A percentile compares a stretch with the other conserved stretches of the same genome.
Evolutionary conservation across 1,140 invertebrate species (phyloP).

Genomic region (Uloborus diversus): DNA sequence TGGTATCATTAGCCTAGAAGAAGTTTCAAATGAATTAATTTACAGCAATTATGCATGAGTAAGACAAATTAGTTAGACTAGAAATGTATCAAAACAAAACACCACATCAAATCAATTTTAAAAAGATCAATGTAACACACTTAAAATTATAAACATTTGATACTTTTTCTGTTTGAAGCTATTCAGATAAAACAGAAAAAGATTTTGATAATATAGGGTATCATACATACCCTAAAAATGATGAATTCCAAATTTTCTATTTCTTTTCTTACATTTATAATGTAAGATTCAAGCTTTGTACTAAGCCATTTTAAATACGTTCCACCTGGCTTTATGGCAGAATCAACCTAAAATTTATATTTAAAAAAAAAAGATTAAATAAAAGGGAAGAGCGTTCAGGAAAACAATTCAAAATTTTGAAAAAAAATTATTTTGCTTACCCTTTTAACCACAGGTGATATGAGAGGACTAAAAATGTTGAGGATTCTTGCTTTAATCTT

Average conservation of each 20-base stretch:
- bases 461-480: slow-evolving; percentile 16
- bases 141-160: no score
- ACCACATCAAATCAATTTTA: no score
- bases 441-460: slow-evolving; percentile 24
- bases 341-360: slow-evolving; percentile 19
- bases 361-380: slow-evolving; percentile 7
- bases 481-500: not conserved
- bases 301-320: slow-evolving; percentile 39
- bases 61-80: not conserved
- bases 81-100: not conserved
- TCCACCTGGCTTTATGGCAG: slow-evolving; percentile 21
- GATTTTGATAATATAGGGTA: no score
- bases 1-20: slow-evolving; percentile 29
- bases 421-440: slow-evolving; percentile 1
- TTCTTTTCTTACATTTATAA: slow-evolving; percentile 14
- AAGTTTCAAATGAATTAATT: no score
- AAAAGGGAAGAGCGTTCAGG: not conserved
- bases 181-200: no score
- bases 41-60: not conserved
- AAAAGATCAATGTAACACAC: no score
- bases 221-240: slow-evolving; percentile 20
- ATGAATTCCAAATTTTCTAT: slow-evolving; percentile 33
- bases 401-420: not conserved
- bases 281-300: slow-evolving; percentile 17
- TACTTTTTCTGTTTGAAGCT: no score